These are phyloP conservation scores for Apogon talboti DNA, from an alignment of 2,797 vertebrate species.

Conservation along the genomic window DNA sequence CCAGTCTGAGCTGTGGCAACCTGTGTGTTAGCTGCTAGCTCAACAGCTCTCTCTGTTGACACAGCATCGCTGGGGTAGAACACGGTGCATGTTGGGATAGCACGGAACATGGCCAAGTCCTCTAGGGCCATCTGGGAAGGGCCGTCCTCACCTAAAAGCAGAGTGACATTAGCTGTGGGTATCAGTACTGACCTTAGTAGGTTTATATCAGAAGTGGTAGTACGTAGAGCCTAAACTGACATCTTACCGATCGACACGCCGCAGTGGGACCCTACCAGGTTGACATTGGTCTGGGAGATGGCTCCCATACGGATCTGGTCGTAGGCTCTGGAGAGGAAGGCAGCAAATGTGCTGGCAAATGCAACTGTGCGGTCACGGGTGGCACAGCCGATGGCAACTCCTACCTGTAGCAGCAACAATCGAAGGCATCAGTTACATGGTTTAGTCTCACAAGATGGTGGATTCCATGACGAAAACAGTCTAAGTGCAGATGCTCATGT, in stretches of 20 bases:
- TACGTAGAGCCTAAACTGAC: accelerated
- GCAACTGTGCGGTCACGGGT: conserved; percentile 84
- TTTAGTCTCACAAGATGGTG: conserved; percentile 4
- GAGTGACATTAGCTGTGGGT: not conserved
- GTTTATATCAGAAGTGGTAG: not conserved
- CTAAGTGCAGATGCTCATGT: not conserved
- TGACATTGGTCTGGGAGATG: conserved; percentile 87
- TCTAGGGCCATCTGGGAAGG: conserved; percentile 93
- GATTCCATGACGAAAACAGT: not conserved
- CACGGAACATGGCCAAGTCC: conserved; percentile 92
- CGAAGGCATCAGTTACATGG: not conserved
- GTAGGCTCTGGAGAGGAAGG: conserved; percentile 88
- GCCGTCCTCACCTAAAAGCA: conserved; percentile 86
- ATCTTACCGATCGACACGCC: conserved; percentile 89
- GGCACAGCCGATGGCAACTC: conserved; percentile 90
- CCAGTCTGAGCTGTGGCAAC: conserved; percentile 57
- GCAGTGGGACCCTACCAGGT: conserved; percentile 91
- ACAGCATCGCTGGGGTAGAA: conserved; percentile 92
- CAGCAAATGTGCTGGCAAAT: conserved; percentile 90
- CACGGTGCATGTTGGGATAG: conserved; percentile 88
- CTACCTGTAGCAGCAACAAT: conserved; percentile 77
- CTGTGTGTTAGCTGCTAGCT: conserved; percentile 88
- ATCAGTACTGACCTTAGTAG: no score
- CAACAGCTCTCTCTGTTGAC: conserved; percentile 87
- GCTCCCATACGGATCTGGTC: conserved; percentile 91